phyloP scores from a whole-genome alignment of 2,888 invertebrate species.

The Habroteleia sp. region DNA sequence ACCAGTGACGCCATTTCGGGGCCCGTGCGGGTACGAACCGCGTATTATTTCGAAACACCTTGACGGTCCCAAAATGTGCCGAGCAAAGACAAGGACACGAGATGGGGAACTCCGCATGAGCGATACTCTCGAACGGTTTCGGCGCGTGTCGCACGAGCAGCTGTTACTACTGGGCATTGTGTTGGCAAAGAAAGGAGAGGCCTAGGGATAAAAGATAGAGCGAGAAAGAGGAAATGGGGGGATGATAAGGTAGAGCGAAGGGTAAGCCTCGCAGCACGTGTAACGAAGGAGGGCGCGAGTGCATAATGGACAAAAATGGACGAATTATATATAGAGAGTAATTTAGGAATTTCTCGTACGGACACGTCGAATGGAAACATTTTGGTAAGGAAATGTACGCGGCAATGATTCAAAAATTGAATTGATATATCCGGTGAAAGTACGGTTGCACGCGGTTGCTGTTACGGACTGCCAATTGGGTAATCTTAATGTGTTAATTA shows the following conservation, averaged over 20 bases:
- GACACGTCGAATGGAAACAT: too few relatives aligned
- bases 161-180: constrained; percentile 71
- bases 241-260: constrained; percentile 36
- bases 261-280: constrained; percentile 60
- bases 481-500: too few relatives aligned
- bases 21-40: constrained; percentile 28
- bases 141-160: constrained; percentile 77
- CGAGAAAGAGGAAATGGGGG: constrained; percentile 59
- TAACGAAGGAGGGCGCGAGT: constrained; percentile 36
- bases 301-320: constrained; percentile 73
- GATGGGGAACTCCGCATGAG: constrained; percentile 37
- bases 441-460: too few relatives aligned
- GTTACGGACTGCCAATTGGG: too few relatives aligned
- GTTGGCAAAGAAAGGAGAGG: constrained; percentile 63
- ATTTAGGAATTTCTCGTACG: constrained; percentile 35
- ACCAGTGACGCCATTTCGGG: constrained; percentile 55
- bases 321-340: constrained; percentile 75
- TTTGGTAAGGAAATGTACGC: too few relatives aligned
- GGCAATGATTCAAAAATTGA: too few relatives aligned
- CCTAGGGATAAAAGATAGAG: constrained; percentile 57
- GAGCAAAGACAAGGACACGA: constrained; percentile 33
- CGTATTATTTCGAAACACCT: constrained; percentile 51
- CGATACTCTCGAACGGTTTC: constrained; percentile 67
- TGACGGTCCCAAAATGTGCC: constrained; percentile 54
- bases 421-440: too few relatives aligned